Evolutionary conservation across 2,888 invertebrate species (phyloP).

Genomic region (Conistra vaccinii): DNA sequence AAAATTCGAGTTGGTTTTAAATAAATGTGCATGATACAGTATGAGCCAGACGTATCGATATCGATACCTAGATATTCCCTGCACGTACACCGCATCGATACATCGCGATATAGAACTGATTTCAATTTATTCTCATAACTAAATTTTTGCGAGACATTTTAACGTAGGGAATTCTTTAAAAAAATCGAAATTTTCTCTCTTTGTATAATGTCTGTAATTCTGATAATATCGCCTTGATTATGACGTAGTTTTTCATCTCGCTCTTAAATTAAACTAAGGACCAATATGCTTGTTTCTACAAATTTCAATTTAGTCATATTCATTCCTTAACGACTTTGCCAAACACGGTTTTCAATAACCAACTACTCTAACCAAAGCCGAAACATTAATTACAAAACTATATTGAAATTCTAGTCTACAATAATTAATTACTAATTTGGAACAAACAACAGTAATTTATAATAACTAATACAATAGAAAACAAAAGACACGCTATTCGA

Average conservation of each 20-base stretch:
- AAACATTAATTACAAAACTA: slow-evolving; percentile 11
- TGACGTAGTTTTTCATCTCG: neutral
- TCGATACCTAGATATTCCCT: slow-evolving; percentile 1
- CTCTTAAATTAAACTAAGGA: neutral
- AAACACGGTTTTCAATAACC: slow-evolving; percentile 13
- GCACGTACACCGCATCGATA: slow-evolving; percentile 36
- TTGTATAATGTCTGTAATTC: neutral
- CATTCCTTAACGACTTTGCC: neutral
- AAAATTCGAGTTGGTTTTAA: neutral
- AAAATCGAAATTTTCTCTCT: neutral
- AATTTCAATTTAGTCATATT: neutral
- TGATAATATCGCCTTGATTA: neutral
- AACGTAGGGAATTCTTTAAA: neutral
- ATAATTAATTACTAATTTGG: neutral
- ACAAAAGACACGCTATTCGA: neutral
- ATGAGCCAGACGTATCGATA: neutral
- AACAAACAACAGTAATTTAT: neutral
- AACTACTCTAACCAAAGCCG: neutral
- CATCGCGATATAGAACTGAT: neutral
- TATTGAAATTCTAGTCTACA: neutral
- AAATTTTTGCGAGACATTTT: neutral
- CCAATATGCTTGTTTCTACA: neutral
- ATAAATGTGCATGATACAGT: neutral
- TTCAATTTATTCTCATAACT: slow-evolving; percentile 22
- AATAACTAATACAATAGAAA: slow-evolving; percentile 2